A percentile compares a stretch with the other conserved stretches of the same genome.
Conservation (phyloP, 2,113 vertebrate species). For the Myotis brandtii region DNA sequence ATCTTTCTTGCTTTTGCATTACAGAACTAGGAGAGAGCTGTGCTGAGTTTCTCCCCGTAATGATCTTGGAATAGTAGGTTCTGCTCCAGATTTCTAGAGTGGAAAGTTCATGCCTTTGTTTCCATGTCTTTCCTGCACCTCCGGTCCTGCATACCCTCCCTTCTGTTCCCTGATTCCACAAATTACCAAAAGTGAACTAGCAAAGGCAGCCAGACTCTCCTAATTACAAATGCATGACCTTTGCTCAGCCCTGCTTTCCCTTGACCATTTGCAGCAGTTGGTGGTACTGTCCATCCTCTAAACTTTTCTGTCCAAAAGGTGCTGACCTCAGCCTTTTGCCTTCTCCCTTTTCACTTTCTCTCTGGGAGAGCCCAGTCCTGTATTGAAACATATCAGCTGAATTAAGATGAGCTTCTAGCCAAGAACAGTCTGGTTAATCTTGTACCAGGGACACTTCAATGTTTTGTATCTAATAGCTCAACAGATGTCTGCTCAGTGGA, state of each 20-base stretch:
- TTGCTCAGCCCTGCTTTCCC: not conserved
- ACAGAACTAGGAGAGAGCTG: not conserved
- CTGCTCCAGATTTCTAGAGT: not conserved
- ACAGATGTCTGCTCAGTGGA: not conserved
- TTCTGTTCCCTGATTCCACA: not conserved
- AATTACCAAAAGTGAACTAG: not conserved
- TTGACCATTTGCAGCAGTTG: not conserved
- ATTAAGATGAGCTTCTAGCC: not conserved
- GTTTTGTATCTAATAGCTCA: not conserved
- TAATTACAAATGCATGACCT: not conserved
- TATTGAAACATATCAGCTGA: not conserved
- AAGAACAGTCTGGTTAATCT: not conserved
- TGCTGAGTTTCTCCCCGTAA: not conserved
- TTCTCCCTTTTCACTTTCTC: not conserved
- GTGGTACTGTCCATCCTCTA: not conserved
- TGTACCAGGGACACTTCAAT: not conserved
- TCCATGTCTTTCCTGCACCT: not conserved
- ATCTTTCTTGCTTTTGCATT: not conserved
- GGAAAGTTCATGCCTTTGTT: not conserved
- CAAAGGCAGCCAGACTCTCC: not conserved
- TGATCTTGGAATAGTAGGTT: not conserved
- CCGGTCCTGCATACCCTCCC: not conserved
- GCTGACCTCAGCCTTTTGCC: not conserved
- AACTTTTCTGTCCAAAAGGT: not conserved
- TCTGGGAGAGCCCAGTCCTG: not conserved